phyloP scores from a whole-genome alignment of 2,113 vertebrate genomes.

The Grammomys dolichurus region DNA sequence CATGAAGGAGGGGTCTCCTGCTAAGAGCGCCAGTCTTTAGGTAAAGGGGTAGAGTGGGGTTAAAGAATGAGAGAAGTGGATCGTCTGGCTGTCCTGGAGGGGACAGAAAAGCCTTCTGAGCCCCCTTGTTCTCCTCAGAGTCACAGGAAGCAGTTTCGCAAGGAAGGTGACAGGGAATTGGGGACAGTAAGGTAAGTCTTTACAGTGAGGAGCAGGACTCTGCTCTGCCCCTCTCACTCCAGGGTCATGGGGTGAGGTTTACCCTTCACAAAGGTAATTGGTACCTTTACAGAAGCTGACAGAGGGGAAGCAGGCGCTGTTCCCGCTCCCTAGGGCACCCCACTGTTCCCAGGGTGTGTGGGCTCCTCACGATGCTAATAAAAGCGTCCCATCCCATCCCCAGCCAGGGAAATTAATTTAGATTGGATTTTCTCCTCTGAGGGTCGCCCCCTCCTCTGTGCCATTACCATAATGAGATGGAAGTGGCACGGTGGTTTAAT shows the following conservation, averaged over 20 bases:
- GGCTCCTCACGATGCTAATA: slow-evolving; percentile 68
- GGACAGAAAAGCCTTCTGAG: neutral
- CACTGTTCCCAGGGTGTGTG: slow-evolving; percentile 61
- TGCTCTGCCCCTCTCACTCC: neutral
- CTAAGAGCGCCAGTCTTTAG: slow-evolving; percentile 24
- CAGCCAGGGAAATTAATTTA: slow-evolving; percentile 88
- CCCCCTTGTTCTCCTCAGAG: neutral
- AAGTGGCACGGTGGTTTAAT: slow-evolving; percentile 86
- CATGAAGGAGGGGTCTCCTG: neutral
- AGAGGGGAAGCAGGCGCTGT: neutral
- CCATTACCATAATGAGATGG: slow-evolving; percentile 91
- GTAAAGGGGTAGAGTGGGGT: neutral
- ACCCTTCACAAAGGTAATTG: neutral
- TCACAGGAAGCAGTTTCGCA: neutral
- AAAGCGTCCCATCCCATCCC: slow-evolving; percentile 71
- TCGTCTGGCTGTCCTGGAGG: neutral
- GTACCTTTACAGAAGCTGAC: slow-evolving; percentile 72
- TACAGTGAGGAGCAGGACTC: neutral
- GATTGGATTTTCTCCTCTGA: slow-evolving; percentile 88
- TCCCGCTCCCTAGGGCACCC: slow-evolving; percentile 48
- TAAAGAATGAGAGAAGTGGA: neutral
- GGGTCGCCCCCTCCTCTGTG: slow-evolving; percentile 77
- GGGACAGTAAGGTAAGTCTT: neutral
- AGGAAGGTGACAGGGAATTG: neutral
- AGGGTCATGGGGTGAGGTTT: neutral